phyloP scores from a whole-genome alignment of 2,113 vertebrate genomes.

The Ageneiosus marmoratus region DNA sequence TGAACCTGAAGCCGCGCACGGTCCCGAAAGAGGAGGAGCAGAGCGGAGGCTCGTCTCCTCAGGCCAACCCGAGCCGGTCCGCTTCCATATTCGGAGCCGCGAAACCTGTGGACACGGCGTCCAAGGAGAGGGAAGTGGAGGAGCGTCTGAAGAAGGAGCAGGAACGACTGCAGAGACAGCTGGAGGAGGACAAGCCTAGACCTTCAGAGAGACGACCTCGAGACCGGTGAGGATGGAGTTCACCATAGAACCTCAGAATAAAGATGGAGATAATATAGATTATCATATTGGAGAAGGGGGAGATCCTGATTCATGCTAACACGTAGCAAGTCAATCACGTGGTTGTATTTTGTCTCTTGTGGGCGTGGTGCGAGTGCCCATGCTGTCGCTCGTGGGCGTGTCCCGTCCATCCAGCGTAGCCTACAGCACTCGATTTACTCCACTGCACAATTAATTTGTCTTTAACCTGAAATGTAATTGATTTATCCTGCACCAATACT shows the following conservation, averaged over 20 bases:
- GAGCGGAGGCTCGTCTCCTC: constrained; percentile 66
- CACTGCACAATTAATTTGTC: no score
- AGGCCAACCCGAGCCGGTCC: constrained; percentile 73
- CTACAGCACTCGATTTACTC: no score
- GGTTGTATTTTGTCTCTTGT: no score
- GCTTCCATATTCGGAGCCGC: constrained; percentile 91
- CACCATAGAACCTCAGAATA: no score
- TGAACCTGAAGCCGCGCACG: constrained; percentile 92
- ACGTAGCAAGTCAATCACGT: no score
- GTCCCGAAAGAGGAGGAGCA: constrained; percentile 86
- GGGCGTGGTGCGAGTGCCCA: no score
- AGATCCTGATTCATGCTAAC: no score
- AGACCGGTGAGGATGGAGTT: constrained; percentile 55
- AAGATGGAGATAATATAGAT: no score
- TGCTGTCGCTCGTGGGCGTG: no score
- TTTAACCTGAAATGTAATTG: no score
- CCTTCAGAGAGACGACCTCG: constrained; percentile 74
- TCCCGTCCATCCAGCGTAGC: no score
- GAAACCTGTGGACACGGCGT: constrained; percentile 91
- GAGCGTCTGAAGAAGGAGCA: constrained; percentile 95
- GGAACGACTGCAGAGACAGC: constrained; percentile 86
- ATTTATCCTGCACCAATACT: no score
- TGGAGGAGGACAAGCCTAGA: constrained; percentile 88
- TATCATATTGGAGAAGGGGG: not conserved
- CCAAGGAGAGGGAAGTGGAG: constrained; percentile 90